Evolutionary conservation across 2,888 invertebrate genomes (phyloP).

Genomic region (Heliconius ethilla): DNA sequence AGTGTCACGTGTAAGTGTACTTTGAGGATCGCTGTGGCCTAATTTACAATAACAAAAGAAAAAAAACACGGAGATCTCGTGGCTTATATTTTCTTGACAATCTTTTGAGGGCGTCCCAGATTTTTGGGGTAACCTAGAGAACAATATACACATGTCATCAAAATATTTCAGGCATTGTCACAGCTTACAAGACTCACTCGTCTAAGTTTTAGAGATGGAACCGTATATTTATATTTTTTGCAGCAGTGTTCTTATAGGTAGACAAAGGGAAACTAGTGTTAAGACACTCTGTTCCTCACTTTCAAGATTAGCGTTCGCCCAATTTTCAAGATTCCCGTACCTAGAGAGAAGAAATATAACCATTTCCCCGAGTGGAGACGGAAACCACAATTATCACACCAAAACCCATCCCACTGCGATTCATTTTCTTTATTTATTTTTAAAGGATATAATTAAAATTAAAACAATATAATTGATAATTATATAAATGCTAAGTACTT

Average conservation of each 20-base stretch:
- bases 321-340: too few relatives aligned
- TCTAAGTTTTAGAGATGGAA: background rate
- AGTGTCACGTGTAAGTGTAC: background rate
- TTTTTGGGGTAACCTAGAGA: constrained; percentile 24
- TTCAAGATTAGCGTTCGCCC: too few relatives aligned
- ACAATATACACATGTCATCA: constrained; percentile 25
- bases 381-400: too few relatives aligned
- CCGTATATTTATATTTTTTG: background rate
- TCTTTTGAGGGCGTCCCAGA: constrained; percentile 31
- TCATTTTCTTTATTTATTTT: background rate
- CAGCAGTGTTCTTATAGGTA: too few relatives aligned
- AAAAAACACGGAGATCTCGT: constrained; percentile 19
- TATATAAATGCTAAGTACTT: too few relatives aligned
- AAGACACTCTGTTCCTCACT: too few relatives aligned
- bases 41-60: constrained; percentile 18
- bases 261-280: too few relatives aligned
- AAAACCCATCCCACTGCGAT: too few relatives aligned
- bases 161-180: constrained; percentile 11
- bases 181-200: background rate
- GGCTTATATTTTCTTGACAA: constrained; percentile 30
- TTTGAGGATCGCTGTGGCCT: constrained; percentile 19
- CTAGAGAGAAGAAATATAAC: too few relatives aligned
- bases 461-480: too few relatives aligned
- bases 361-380: too few relatives aligned
- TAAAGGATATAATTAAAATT: too few relatives aligned